These are phyloP conservation scores for Porites rus DNA, from an alignment of 92 coral and sea anemone species.

Conservation along the genomic window DNA sequence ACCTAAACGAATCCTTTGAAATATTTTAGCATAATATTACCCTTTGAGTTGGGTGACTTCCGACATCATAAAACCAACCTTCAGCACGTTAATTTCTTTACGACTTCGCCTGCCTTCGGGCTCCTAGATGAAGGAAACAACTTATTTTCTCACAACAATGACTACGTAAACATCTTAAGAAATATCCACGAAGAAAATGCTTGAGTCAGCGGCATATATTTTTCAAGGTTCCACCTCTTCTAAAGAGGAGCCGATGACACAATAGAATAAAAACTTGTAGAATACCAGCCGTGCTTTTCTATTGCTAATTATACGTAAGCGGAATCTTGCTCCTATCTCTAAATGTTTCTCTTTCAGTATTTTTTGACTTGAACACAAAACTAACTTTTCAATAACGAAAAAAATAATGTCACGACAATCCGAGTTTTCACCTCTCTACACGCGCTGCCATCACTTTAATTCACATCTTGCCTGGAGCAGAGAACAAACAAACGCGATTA, in stretches of 20 bases:
- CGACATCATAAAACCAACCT: conserved; percentile 56
- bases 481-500: conserved; percentile 83
- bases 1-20: conserved; percentile 72
- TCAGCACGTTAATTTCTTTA: conserved; percentile 23
- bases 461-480: conserved; percentile 71
- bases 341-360: not conserved
- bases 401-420: conserved; percentile 18
- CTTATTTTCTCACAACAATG: not conserved
- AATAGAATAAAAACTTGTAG: conserved; percentile 69
- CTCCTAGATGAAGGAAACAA: not conserved
- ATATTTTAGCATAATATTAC: conserved; percentile 93
- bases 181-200: not conserved
- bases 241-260: conserved; percentile 78
- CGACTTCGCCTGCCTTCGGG: not conserved
- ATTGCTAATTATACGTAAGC: conserved; percentile 37
- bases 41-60: conserved; percentile 79
- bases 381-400: conserved; percentile 7
- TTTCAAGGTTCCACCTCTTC: not conserved
- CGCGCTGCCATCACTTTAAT: conserved; percentile 59
- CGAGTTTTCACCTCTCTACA: conserved; percentile 9
- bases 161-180: not conserved
- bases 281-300: conserved; percentile 61
- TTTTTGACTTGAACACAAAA: conserved; percentile 9
- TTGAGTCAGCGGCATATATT: conserved; percentile 7
- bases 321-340: conserved; percentile 15